Evolutionary conservation across 37 sponge, comb jelly and placozoan species (phyloP), one percentile per base, ranked within the genome.

Genomic region (Eunapius fragilis): DNA sequence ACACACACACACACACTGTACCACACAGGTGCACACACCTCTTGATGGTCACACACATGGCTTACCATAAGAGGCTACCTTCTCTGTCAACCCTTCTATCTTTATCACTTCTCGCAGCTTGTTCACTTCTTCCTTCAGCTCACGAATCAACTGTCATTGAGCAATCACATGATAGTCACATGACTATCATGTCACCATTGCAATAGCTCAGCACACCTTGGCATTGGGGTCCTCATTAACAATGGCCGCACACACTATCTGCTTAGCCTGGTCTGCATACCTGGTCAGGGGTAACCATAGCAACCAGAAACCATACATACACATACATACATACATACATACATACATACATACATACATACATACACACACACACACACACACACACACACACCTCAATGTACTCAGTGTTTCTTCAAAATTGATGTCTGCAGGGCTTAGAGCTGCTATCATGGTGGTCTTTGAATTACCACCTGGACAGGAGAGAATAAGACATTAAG

Each of bases 171-270:
- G 71, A 70, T 4, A 3, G 7, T 70, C 25, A 70, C 71, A 70
- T 70, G 71, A 4, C 27, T 10, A 27, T 70, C 71, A 70, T 70
- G 25, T 10, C 71, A 30, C 27, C 2, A 1, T 19, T 74, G 32
- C 7, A 7, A 28, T 28, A 12, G 74, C 67, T 35, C 23, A 26
- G 14, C 2, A 7, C 73, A 97, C 97, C 91, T 94, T 97, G 7
- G 98, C 98, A 84, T 98, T 98, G 34, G 98, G 98, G 79, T 98
- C 98, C 69, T 98, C 98, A 87, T 98, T 95, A 70, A 98, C 84
- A 17, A 95, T 89, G 33, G 98, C 98, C 69, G 91, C 92, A 86
- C 98, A 98, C 80, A 96, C 83, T 71, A 98, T 98, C 93, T 96
- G 96, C 74, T 98, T 98, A 0, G 98, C 98, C 73, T 93, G 76